A percentile compares a stretch with the other conserved stretches of the same genome.
These are phyloP conservation scores for Brachionus sp. DNA, from an alignment of 1,140 invertebrate genomes.

Conservation along the genomic window DNA sequence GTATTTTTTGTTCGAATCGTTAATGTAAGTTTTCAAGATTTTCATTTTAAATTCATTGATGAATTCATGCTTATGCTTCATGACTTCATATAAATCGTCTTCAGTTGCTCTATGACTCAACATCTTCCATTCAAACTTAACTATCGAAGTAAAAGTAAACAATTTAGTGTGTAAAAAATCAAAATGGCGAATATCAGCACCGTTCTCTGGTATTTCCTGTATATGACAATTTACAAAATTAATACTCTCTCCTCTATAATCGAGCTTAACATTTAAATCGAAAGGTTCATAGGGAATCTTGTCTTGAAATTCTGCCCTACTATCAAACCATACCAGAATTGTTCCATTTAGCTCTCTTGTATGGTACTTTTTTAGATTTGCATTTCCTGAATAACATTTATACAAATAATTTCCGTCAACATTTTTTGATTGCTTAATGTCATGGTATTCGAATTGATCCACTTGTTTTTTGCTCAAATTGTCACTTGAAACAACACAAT, in stretches of 20 bases:
- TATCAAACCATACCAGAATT: slow-evolving; percentile 27
- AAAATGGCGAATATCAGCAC: slow-evolving; percentile 77
- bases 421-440: slow-evolving; percentile 31
- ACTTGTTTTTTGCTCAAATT: slow-evolving; percentile 48
- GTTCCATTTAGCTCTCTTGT: slow-evolving; percentile 2
- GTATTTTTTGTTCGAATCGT: not conserved
- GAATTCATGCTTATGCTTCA: not conserved
- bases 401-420: not conserved
- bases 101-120: not conserved
- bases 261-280: slow-evolving; percentile 5
- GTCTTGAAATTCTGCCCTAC: not conserved
- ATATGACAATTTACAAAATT: slow-evolving; percentile 46
- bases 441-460: slow-evolving; percentile 30
- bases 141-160: not conserved
- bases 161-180: slow-evolving; percentile 53
- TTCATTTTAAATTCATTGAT: slow-evolving; percentile 46
- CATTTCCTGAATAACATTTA: slow-evolving; percentile 17
- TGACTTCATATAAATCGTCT: not conserved
- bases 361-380: slow-evolving; percentile 42
- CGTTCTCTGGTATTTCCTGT: slow-evolving; percentile 86
- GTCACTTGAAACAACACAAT: slow-evolving; percentile 60
- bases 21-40: slow-evolving; percentile 19
- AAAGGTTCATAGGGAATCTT: slow-evolving; percentile 28
- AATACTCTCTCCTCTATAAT: slow-evolving; percentile 40
- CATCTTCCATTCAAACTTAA: slow-evolving; percentile 37